Percentiles rank a stretch among this genome's conserved stretches.
Evolutionary conservation across 2,888 invertebrate genomes (phyloP).

Genomic region (Stictocephala bisonia): DNA sequence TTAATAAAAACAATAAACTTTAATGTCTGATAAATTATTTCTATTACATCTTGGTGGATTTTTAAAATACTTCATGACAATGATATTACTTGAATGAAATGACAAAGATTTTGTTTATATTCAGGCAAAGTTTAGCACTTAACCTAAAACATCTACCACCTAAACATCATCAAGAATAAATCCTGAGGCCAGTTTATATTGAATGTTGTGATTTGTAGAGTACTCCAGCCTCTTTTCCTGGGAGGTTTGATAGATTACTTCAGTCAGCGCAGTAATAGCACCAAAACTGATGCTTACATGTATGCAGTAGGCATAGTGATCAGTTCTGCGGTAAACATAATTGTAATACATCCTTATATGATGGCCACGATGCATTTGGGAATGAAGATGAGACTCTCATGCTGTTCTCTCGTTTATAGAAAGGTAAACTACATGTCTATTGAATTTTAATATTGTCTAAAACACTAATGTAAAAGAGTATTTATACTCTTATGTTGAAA

Average conservation of each 20-base stretch:
- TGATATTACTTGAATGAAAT: no score
- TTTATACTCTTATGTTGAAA: no score
- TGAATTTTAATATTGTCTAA: conserved; percentile 69
- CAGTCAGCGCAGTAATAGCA: conserved; percentile 65
- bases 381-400: conserved; percentile 83
- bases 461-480: conserved; percentile 89
- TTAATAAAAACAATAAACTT: no score
- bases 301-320: conserved; percentile 73
- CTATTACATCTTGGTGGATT: no score
- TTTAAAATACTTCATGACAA: no score
- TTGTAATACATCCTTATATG: conserved; percentile 75
- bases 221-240: conserved; percentile 74
- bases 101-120: no score
- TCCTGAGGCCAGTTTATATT: no score
- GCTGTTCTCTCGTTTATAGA: conserved; percentile 87
- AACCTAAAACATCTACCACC: no score
- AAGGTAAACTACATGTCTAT: conserved; percentile 71
- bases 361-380: conserved; percentile 70
- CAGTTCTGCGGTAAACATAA: conserved; percentile 69
- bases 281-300: conserved; percentile 72
- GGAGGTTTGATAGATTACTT: conserved; percentile 72
- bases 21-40: no score
- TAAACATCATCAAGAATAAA: no score
- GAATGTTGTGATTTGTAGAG: conserved; percentile 66
- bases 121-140: no score